phyloP scores from a whole-genome alignment of 2,888 invertebrate genomes.

The Ypsolopha sequella region DNA sequence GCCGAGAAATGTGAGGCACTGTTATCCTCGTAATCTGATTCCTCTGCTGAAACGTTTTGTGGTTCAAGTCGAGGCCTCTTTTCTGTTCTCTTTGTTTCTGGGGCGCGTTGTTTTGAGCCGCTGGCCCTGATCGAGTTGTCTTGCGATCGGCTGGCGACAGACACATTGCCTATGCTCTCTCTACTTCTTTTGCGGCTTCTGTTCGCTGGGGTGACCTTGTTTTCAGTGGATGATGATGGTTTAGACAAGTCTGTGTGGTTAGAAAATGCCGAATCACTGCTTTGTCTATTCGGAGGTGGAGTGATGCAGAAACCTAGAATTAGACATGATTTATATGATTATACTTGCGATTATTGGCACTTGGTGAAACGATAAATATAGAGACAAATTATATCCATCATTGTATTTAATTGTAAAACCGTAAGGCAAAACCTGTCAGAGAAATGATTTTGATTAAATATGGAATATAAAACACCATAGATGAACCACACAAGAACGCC shows the following conservation, averaged over 20 bases:
- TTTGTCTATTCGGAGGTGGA: conserved; percentile 44
- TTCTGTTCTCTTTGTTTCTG: conserved; percentile 14
- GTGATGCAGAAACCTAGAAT: conserved; percentile 38
- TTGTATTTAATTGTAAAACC: not conserved
- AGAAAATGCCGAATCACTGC: conserved; percentile 62
- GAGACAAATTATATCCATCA: not conserved
- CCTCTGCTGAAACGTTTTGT: conserved; percentile 22
- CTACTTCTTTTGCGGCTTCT: conserved; percentile 43
- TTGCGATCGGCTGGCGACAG: conserved; percentile 35
- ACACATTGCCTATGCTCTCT: conserved; percentile 41
- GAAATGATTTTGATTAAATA: too few species aligned
- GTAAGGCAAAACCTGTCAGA: too few species aligned
- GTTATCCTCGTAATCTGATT: conserved; percentile 52
- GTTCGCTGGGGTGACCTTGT: conserved; percentile 26
- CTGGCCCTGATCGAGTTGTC: conserved; percentile 28
- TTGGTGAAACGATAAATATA: too few species aligned
- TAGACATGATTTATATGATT: not conserved
- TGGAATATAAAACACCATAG: too few species aligned
- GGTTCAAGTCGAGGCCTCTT: conserved; percentile 32
- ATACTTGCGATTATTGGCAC: too few species aligned
- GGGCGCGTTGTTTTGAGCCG: conserved; percentile 28
- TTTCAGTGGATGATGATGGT: conserved; percentile 31
- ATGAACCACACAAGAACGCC: too few species aligned
- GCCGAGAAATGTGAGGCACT: conserved; percentile 35
- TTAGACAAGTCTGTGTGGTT: conserved; percentile 53